Evolutionary conservation across 1,140 invertebrate species (phyloP).

Genomic region (Zaprionus ghesquierei): DNA sequence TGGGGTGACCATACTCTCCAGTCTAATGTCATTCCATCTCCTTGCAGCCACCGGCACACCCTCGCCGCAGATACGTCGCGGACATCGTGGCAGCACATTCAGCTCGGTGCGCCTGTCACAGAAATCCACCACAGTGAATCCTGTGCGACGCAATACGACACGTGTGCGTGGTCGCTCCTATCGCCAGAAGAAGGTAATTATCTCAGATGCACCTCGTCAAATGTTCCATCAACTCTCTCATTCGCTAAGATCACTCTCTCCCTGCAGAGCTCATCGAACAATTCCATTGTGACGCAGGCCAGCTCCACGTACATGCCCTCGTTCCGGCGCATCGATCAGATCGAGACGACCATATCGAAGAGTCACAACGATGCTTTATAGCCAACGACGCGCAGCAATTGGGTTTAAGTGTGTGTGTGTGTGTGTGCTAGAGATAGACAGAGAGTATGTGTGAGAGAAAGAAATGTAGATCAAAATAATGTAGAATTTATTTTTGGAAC

Average conservation of each 20-base stretch:
- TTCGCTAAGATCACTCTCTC: conserved; percentile 19
- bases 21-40: background rate
- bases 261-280: conserved; percentile 78
- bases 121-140: conserved; percentile 81
- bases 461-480: conserved; percentile 20
- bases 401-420: conserved; percentile 54
- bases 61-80: conserved; percentile 78
- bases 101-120: conserved; percentile 84
- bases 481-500: conserved; percentile 71
- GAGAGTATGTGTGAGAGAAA: conserved; percentile 4
- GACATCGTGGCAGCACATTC: conserved; percentile 83
- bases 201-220: no score
- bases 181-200: conserved; percentile 78
- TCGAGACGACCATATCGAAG: conserved; percentile 75
- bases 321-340: conserved; percentile 80
- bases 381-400: conserved; percentile 67
- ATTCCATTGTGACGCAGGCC: conserved; percentile 77
- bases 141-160: conserved; percentile 84
- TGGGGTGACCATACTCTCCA: background rate
- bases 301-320: conserved; percentile 76
- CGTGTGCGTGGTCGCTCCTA: conserved; percentile 82
- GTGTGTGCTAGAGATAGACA: no score
- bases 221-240: background rate
- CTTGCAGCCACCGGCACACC: conserved; percentile 78
- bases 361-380: conserved; percentile 82